Evolutionary conservation across 2,888 invertebrate genomes (phyloP).

Genomic region (Fragum fragum): DNA sequence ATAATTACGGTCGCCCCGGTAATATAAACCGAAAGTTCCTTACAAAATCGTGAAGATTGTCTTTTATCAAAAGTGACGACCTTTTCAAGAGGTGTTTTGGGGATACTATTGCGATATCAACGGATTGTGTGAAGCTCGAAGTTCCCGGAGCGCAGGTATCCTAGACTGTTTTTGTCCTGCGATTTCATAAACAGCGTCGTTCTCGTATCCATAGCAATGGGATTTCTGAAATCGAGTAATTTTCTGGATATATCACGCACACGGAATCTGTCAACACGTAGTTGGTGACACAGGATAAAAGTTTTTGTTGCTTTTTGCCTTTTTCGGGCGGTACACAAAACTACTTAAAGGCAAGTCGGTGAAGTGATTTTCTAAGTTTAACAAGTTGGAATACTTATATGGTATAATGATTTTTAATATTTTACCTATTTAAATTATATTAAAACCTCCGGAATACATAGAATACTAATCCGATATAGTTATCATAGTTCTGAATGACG

Average conservation of each 20-base stretch:
- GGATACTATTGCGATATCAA: constrained; percentile 32
- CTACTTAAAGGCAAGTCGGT: not conserved
- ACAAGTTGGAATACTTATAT: not conserved
- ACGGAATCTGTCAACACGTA: constrained; percentile 19
- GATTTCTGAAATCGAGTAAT: constrained; percentile 60
- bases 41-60: constrained; percentile 54
- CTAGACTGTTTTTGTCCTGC: constrained; percentile 29
- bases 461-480: too few species aligned
- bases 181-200: constrained; percentile 48
- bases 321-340: not conserved
- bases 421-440: too few species aligned
- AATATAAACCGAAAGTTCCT: constrained; percentile 48
- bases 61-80: not conserved
- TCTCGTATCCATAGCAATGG: constrained; percentile 64
- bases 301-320: not conserved
- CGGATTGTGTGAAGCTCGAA: not conserved
- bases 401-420: not conserved
- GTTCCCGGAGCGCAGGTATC: constrained; percentile 27
- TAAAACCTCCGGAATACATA: too few species aligned
- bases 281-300: constrained; percentile 9
- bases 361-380: not conserved
- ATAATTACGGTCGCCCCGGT: constrained; percentile 66
- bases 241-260: constrained; percentile 32
- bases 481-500: too few species aligned
- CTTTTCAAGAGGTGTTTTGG: constrained; percentile 2